Conservation (phyloP, 1,140 invertebrate genomes). For the Drosophila funebris region DNA sequence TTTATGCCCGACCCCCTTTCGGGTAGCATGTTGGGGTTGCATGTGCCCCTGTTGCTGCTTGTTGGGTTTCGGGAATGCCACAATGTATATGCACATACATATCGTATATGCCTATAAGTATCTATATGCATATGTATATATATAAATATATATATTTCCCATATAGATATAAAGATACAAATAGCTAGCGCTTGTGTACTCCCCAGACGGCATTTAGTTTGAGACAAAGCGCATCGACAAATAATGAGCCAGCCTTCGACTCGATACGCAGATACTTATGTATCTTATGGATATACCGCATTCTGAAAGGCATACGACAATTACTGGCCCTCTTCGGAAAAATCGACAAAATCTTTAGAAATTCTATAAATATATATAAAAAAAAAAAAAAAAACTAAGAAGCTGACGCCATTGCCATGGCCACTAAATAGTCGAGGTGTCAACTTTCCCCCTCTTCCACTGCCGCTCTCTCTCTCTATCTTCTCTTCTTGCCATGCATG, state of each 20-base stretch:
- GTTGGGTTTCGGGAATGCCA: background rate
- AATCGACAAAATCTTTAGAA: conserved; percentile 2
- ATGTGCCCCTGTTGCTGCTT: too few species aligned
- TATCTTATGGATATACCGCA: conserved; percentile 28
- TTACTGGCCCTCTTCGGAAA: conserved; percentile 10
- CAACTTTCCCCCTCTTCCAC: conserved; percentile 7
- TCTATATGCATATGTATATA: background rate
- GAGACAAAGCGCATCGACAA: conserved; percentile 34
- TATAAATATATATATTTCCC: background rate
- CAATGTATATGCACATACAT: background rate
- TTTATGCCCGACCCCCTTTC: background rate
- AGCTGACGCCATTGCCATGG: conserved; percentile 38
- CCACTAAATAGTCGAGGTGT: conserved; percentile 45
- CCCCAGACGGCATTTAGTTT: conserved; percentile 49
- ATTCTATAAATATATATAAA: conserved; percentile 14
- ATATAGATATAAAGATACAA: conserved; percentile 11
- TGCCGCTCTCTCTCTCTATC: background rate
- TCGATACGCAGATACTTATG: conserved; percentile 5
- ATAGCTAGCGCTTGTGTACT: conserved; percentile 32
- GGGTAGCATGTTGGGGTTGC: background rate
- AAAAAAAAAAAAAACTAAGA: background rate
- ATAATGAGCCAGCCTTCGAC: conserved; percentile 31
- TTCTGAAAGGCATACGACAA: conserved; percentile 27
- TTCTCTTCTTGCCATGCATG: background rate
- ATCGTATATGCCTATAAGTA: background rate